A percentile compares a stretch with the other conserved stretches of the same genome.
These are phyloP conservation scores for Drosophila arizonae DNA, from an alignment of 1,140 invertebrate species.

Conservation along the genomic window DNA sequence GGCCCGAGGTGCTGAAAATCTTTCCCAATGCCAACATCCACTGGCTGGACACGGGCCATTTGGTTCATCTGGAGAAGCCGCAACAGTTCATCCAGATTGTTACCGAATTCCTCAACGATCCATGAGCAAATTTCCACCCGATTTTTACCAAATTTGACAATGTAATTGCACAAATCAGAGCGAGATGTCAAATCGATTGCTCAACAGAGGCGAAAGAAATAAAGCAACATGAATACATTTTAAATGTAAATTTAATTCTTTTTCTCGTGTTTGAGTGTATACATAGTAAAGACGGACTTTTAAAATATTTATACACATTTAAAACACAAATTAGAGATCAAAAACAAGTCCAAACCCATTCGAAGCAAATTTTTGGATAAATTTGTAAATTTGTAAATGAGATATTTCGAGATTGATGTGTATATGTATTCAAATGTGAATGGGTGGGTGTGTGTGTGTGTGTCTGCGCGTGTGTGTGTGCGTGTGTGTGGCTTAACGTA, in stretches of 20 bases:
- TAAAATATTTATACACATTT: constrained; percentile 86
- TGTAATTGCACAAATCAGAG: constrained; percentile 23
- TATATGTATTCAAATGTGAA: not conserved
- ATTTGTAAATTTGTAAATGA: constrained; percentile 22
- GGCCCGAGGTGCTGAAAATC: constrained; percentile 87
- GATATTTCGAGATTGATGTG: constrained; percentile 4
- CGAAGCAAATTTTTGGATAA: constrained; percentile 3
- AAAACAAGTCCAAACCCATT: not conserved
- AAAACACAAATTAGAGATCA: constrained; percentile 44
- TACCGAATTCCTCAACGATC: constrained; percentile 83
- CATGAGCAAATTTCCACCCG: not conserved
- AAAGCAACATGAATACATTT: constrained; percentile 58
- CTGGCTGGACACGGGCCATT: constrained; percentile 92
- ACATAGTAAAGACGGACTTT: constrained; percentile 83
- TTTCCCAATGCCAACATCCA: constrained; percentile 91
- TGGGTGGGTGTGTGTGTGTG: not conserved
- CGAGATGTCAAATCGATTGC: constrained; percentile 11
- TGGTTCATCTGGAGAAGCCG: constrained; percentile 96
- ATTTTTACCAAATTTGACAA: not conserved
- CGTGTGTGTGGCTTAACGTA: constrained; percentile 45
- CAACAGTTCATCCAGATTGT: constrained; percentile 88
- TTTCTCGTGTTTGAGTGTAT: constrained; percentile 70
- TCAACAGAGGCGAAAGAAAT: not conserved
- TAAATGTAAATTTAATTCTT: constrained; percentile 74
- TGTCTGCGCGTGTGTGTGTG: constrained; percentile 19